Percentiles rank a stretch among this genome's conserved stretches.
Evolutionary conservation across 37 sponge, comb jelly and placozoan genomes (phyloP).

Genomic region (Geodia barretti): DNA sequence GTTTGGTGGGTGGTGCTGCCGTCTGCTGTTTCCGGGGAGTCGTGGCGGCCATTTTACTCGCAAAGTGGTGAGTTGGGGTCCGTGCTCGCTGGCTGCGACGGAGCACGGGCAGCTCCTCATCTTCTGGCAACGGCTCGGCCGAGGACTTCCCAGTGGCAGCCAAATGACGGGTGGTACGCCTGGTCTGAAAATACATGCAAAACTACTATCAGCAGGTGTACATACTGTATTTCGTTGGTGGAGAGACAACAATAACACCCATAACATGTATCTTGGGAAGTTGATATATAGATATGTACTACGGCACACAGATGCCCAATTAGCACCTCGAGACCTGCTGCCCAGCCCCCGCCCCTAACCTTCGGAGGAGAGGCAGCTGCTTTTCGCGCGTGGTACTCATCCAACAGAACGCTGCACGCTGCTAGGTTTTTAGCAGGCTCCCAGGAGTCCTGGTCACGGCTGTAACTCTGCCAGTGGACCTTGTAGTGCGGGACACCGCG

Average conservation of each 20-base stretch:
- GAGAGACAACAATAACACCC: too few species aligned
- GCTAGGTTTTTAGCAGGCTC: conserved; percentile 66
- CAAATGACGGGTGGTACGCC: background rate
- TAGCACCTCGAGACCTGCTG: too few species aligned
- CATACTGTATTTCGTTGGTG: too few species aligned
- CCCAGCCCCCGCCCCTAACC: too few species aligned
- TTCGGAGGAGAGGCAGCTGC: too few species aligned
- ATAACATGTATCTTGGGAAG: too few species aligned
- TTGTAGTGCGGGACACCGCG: conserved; percentile 28
- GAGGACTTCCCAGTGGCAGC: background rate
- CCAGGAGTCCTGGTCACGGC: conserved; percentile 53
- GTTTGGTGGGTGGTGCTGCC: too few species aligned
- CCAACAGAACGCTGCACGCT: conserved; percentile 43
- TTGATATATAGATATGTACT: too few species aligned
- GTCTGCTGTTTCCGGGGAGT: too few species aligned
- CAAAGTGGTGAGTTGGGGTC: background rate
- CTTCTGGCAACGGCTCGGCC: background rate
- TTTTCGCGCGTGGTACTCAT: conserved; percentile 13
- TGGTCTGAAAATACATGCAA: background rate
- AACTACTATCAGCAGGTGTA: too few species aligned
- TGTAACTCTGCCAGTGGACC: conserved; percentile 65
- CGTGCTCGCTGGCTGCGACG: background rate
- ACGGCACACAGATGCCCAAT: too few species aligned
- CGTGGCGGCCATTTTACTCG: background rate
- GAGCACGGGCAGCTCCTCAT: background rate